phyloP scores from a whole-genome alignment of 2,113 vertebrate genomes.

The Psettodes erumei region DNA sequence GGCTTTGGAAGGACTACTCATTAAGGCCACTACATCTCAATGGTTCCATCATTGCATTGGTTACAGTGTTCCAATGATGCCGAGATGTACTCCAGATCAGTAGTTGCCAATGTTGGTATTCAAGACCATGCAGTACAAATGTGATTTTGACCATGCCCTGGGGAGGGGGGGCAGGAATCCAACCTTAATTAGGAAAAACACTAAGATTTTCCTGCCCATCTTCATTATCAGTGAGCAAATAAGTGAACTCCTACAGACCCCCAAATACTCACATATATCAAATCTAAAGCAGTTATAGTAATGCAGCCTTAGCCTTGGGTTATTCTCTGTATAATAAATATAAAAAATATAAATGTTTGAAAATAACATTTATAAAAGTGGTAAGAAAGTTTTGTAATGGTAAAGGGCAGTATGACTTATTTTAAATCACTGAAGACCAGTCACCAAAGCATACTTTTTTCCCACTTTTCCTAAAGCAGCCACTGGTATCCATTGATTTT shows the following conservation, averaged over 20 bases:
- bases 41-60: constrained; percentile 50
- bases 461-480: neutral
- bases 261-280: neutral
- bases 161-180: neutral
- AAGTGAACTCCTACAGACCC: neutral
- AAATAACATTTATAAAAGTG: too few species aligned
- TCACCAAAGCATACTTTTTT: neutral
- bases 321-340: too few species aligned
- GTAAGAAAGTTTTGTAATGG: too few species aligned
- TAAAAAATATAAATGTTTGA: too few species aligned
- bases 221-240: constrained; percentile 3
- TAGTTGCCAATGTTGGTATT: constrained; percentile 20
- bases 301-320: too few species aligned
- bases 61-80: constrained; percentile 40
- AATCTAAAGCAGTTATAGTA: too few species aligned
- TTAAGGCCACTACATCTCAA: constrained; percentile 53
- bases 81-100: constrained; percentile 29
- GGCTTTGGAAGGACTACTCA: constrained; percentile 56
- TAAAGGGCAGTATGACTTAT: too few species aligned
- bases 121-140: constrained; percentile 9
- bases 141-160: constrained; percentile 27
- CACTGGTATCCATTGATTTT: neutral
- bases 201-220: neutral
- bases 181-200: constrained; percentile 1
- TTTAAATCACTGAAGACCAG: neutral